Conservation (phyloP, 1,140 invertebrate species). For the Rhopalosiphum padi region DNA sequence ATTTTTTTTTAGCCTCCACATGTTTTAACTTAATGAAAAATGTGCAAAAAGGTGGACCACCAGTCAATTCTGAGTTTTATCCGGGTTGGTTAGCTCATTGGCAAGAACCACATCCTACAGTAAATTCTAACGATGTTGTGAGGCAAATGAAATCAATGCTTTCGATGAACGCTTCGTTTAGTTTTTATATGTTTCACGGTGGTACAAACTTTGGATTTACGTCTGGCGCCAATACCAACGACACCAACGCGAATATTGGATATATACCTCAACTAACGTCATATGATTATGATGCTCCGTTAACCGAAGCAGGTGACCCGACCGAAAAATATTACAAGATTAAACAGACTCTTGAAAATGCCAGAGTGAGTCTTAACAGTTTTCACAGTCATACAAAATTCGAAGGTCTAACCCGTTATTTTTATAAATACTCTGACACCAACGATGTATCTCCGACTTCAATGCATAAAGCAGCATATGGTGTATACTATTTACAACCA, state of each 20-base stretch:
- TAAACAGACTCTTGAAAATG: slow-evolving; percentile 72
- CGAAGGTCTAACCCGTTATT: background rate
- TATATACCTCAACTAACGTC: slow-evolving; percentile 70
- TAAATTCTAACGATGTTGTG: slow-evolving; percentile 66
- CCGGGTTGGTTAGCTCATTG: slow-evolving; percentile 89
- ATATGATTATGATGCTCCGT: slow-evolving; percentile 87
- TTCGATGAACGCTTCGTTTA: slow-evolving; percentile 67
- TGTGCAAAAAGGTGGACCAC: slow-evolving; percentile 66
- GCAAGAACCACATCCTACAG: slow-evolving; percentile 72
- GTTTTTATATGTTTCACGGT: slow-evolving; percentile 77
- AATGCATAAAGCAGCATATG: slow-evolving; percentile 67
- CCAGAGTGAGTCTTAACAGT: slow-evolving; percentile 57
- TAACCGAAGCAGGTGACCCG: slow-evolving; percentile 82
- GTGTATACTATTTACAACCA: slow-evolving; percentile 65
- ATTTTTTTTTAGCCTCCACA: background rate
- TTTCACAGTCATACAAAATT: background rate
- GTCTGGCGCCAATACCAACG: slow-evolving; percentile 68
- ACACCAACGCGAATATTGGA: background rate
- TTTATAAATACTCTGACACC: background rate
- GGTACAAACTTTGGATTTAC: slow-evolving; percentile 77
- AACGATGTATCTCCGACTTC: background rate
- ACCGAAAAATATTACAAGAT: slow-evolving; percentile 83
- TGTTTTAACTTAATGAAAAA: slow-evolving; percentile 28
- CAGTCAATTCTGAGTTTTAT: slow-evolving; percentile 92
- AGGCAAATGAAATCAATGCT: slow-evolving; percentile 73